Conservation (phyloP, 2,888 invertebrate genomes). For the Alloscopus bannaensis region DNA sequence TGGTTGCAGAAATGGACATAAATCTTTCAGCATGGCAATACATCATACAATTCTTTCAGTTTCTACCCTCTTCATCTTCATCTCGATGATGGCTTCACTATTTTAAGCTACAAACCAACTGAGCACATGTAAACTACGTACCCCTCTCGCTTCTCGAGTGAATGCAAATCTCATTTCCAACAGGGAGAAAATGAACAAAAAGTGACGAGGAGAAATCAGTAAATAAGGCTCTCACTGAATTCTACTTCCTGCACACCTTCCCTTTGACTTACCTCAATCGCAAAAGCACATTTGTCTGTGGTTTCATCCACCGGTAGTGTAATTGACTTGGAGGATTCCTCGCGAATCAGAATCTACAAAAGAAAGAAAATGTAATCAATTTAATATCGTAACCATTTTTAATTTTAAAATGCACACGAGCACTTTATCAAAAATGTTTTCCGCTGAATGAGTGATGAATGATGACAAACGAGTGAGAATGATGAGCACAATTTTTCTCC, state of each 20-base stretch:
- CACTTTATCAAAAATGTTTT: neutral
- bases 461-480: neutral
- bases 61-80: slow-evolving; percentile 5
- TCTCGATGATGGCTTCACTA: slow-evolving; percentile 33
- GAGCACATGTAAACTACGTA: no score
- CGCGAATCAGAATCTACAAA: slow-evolving; percentile 68
- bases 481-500: neutral
- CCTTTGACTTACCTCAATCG: slow-evolving; percentile 67
- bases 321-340: slow-evolving; percentile 66
- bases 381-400: no score
- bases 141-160: neutral
- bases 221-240: slow-evolving; percentile 20
- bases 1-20: slow-evolving; percentile 29
- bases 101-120: slow-evolving; percentile 14
- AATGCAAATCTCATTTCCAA: slow-evolving; percentile 17
- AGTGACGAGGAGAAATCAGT: slow-evolving; percentile 33
- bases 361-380: slow-evolving; percentile 30
- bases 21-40: slow-evolving; percentile 52
- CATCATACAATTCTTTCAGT: slow-evolving; percentile 33
- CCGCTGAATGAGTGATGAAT: neutral
- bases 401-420: slow-evolving; percentile 11
- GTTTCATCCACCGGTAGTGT: slow-evolving; percentile 57
- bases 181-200: slow-evolving; percentile 14
- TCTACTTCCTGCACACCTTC: neutral
- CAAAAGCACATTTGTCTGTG: slow-evolving; percentile 69